Evolutionary conservation across 1,140 invertebrate species (phyloP).

Genomic region (Micrasema minimum): DNA sequence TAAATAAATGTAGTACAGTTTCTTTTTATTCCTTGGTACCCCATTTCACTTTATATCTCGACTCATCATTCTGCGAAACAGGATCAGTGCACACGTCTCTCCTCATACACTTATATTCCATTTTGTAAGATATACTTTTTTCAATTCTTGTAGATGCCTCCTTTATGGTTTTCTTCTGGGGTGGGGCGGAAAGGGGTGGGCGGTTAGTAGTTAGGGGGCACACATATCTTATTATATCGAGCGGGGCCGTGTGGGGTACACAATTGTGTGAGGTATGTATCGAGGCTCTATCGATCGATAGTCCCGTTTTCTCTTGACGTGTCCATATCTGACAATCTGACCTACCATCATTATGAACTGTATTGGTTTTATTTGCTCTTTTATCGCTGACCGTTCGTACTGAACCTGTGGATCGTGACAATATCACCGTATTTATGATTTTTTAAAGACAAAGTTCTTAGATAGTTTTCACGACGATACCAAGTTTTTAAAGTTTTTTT

Average conservation of each 20-base stretch:
- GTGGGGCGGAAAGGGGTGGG: slow-evolving; percentile 1
- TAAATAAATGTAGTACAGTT: no score
- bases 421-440: no score
- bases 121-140: slow-evolving; percentile 55
- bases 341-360: slow-evolving; percentile 40
- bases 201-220: neutral
- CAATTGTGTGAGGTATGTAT: slow-evolving; percentile 52
- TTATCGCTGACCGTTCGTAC: slow-evolving; percentile 9
- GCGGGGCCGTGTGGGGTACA: slow-evolving; percentile 31
- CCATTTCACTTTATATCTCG: neutral
- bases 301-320: slow-evolving; percentile 40
- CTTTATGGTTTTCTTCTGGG: slow-evolving; percentile 36
- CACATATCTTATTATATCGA: slow-evolving; percentile 54
- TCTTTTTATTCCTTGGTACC: neutral
- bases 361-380: slow-evolving; percentile 23
- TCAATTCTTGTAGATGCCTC: slow-evolving; percentile 53
- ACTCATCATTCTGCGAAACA: slow-evolving; percentile 44
- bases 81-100: slow-evolving; percentile 53
- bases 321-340: slow-evolving; percentile 48
- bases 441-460: no score
- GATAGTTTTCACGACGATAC: no score
- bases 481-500: no score
- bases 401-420: slow-evolving; percentile 18
- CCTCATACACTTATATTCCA: slow-evolving; percentile 51
- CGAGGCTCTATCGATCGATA: slow-evolving; percentile 49